A percentile compares a stretch with the other conserved stretches of the same genome.
Conservation (phyloP, 2,888 invertebrate species). For the Polydrusus pterygomalis region DNA sequence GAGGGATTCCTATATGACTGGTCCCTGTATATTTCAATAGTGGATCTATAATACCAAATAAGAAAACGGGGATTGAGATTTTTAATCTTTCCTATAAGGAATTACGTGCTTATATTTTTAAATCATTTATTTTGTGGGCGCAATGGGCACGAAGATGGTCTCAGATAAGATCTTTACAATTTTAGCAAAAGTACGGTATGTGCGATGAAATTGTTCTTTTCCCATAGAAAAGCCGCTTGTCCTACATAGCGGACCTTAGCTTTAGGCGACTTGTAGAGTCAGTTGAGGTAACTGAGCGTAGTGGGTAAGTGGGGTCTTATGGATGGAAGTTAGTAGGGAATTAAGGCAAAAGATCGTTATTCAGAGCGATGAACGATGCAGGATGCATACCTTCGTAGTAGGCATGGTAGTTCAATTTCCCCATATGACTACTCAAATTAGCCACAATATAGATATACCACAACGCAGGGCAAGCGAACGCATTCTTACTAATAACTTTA, state of each 20-base stretch:
- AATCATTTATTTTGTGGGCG: slow-evolving; percentile 44
- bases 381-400: too few species aligned
- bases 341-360: too few species aligned
- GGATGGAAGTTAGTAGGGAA: too few species aligned
- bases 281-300: too few species aligned
- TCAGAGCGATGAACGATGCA: too few species aligned
- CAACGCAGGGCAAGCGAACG: too few species aligned
- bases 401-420: too few species aligned
- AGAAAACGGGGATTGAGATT: slow-evolving; percentile 42
- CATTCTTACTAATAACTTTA: too few species aligned
- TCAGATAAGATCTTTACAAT: slow-evolving; percentile 47
- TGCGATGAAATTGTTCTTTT: slow-evolving; percentile 52
- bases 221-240: slow-evolving; percentile 41
- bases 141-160: slow-evolving; percentile 49
- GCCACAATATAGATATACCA: too few species aligned
- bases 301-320: too few species aligned
- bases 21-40: not conserved
- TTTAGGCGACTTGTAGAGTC: slow-evolving; percentile 19
- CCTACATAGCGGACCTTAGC: slow-evolving; percentile 41
- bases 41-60: slow-evolving; percentile 17
- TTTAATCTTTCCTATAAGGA: slow-evolving; percentile 45
- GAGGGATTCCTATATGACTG: too few species aligned
- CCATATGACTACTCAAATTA: too few species aligned
- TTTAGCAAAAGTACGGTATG: slow-evolving; percentile 49
- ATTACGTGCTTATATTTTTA: slow-evolving; percentile 48